phyloP scores from a whole-genome alignment of 2,797 vertebrate species.

The Pyrocephalus nanus region DNA sequence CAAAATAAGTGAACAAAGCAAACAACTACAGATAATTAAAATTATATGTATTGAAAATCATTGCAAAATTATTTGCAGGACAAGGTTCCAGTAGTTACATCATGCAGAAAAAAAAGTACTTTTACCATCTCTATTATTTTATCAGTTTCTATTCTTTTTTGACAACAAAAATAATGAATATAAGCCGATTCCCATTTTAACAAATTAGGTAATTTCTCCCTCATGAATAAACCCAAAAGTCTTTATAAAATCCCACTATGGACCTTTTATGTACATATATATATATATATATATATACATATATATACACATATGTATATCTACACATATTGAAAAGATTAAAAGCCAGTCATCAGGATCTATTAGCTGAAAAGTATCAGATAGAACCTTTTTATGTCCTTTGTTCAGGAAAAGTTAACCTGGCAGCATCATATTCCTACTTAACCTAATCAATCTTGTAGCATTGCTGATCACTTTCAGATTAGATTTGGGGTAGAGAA shows the following conservation, averaged over 20 bases:
- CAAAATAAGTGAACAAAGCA: neutral
- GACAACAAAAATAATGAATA: neutral
- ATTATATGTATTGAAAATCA: neutral
- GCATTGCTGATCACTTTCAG: neutral
- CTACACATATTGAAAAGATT: neutral
- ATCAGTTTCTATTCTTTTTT: neutral
- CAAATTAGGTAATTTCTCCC: neutral
- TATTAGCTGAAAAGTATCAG: neutral
- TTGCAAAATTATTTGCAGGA: neutral
- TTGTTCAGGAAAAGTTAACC: neutral
- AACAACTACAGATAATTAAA: neutral
- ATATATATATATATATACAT: neutral
- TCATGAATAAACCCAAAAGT: neutral
- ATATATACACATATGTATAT: no score
- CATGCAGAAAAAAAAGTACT: neutral
- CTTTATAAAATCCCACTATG: neutral
- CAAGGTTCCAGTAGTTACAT: neutral
- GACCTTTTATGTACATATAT: neutral
- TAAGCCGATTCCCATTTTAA: neutral
- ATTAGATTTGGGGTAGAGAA: constrained; percentile 23
- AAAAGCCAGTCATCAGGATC: neutral
- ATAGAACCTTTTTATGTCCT: neutral
- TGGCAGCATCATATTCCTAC: neutral
- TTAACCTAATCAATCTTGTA: neutral
- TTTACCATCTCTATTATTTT: neutral